phyloP scores from a whole-genome alignment of 2,113 vertebrate genomes.

The Ovis aries region ARS-UI_Ramb_v3.0 NC_056067.1:49860001-49860500 shows the following conservation, averaged over 20 bases:
- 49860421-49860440: rapidly evolving
- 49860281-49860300: not conserved
- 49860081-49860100: not conserved
- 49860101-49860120: not conserved
- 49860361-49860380: not conserved
- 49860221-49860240: not conserved
- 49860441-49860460: not conserved
- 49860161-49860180: not conserved
- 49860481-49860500: not conserved
- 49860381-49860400: not conserved
- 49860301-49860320: rapidly evolving
- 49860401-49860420: not conserved
- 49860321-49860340: not conserved
- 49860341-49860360: not conserved
- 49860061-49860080: not conserved
- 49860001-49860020: not conserved
- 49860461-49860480: not conserved
- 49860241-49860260: not conserved
- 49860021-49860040: not conserved
- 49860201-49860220: not conserved
- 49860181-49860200: not conserved
- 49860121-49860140: not conserved
- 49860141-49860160: not conserved
- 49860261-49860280: not conserved
- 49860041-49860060: not conserved